Base-by-base conservation (phyloP, 2,888 invertebrate genomes). In the Xylota segnis region DNA sequence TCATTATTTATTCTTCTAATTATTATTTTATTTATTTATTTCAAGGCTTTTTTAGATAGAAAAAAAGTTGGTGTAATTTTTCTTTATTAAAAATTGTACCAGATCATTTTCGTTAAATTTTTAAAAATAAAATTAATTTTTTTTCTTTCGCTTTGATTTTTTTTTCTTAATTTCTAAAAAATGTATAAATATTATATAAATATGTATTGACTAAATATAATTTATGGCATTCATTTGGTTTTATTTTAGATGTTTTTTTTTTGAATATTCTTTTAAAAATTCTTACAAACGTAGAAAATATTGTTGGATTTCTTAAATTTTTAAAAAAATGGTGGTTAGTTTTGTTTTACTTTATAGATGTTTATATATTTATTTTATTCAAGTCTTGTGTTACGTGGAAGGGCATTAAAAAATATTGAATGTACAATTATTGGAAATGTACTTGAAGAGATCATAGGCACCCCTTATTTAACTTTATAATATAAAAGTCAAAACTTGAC, bases 221-320 rank as follows among this genome's bases (percentile, higher is more conserved):
- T 82, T 86, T 86, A 86, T 86, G 86, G 86, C 86, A 86, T 83
- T 83, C 65, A 78, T 82, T 81, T 84, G 63, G 75, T 75, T 82
- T 82, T 43, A 74, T 81, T 81, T 81, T 56, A 47, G 43, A 66
- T 61, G 45, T 63, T 54, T 56, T 75, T 50, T 6, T 34, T 59
- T 72, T 16, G 61, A 52, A 9, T 43, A 12, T 12, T 65, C 61
- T 56, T 32, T 75, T 75, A 75, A 77, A 77, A 63, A 71, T 65
- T 75, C 43, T 75, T 75, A 71, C 16, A 71, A 71, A 79, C 45
- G 66, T 79, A 79, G 65, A 79, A 79, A 79, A 79, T 79, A 37
- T 72, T 45, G 27, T 65, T 74, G 14, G 18, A 18, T 63, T 79
- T 43, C 27, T 56, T 52, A 37, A n/a, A n/a, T n/a, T 7, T 56